Evolutionary conservation across 2,797 vertebrate species (phyloP).

Genomic region (Cossypha dichroa): DNA sequence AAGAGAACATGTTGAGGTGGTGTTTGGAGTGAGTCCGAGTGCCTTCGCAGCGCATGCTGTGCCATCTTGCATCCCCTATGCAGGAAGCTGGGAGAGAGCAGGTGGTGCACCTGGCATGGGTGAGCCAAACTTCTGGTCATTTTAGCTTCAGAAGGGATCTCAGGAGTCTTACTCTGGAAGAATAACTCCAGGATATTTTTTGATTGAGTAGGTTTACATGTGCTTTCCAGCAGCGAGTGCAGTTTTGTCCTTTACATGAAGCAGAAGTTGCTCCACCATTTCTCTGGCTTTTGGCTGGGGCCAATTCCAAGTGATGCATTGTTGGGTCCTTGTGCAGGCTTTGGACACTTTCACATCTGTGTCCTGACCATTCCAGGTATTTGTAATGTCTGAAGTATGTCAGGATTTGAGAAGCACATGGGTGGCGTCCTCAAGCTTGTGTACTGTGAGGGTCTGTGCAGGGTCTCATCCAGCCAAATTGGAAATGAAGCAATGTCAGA

Average conservation of each 20-base stretch:
- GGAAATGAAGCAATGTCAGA: background rate
- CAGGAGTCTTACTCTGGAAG: background rate
- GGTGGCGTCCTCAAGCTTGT: background rate
- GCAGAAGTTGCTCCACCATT: background rate
- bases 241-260: background rate
- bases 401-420: background rate
- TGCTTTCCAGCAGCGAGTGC: background rate
- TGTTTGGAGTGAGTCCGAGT: background rate
- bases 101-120: background rate
- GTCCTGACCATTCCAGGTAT: background rate
- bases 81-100: background rate
- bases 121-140: background rate
- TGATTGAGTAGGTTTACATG: background rate
- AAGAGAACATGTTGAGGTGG: background rate
- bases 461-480: background rate
- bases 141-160: background rate
- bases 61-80: background rate
- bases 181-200: background rate
- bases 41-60: rapidly evolving
- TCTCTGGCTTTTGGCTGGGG: background rate
- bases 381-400: background rate
- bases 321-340: background rate
- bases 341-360: background rate
- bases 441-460: background rate
- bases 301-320: background rate